These are phyloP conservation scores for Lepilemur septentrionalis DNA, from an alignment of 2,797 vertebrate species.

Conservation along the genomic window DNA sequence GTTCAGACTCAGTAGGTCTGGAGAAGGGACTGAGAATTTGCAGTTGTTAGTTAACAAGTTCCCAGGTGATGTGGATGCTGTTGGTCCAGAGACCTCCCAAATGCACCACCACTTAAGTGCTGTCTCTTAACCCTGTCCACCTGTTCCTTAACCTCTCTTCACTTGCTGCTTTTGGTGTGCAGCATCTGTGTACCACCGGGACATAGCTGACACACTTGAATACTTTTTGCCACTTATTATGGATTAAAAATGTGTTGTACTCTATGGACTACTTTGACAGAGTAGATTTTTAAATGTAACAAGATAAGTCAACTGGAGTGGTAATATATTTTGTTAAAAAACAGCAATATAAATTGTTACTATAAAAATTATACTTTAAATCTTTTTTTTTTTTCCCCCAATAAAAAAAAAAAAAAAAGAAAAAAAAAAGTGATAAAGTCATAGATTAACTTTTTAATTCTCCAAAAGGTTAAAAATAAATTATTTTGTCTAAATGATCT, in stretches of 20 bases:
- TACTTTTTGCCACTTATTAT: neutral
- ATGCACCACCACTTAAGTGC: neutral
- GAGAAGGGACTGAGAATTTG: neutral
- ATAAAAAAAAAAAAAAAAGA: too few species aligned
- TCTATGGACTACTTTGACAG: too few species aligned
- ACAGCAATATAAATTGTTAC: too few species aligned
- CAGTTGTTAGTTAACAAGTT: neutral
- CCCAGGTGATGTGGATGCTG: neutral
- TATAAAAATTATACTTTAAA: too few species aligned
- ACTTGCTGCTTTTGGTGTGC: neutral
- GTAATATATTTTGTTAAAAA: too few species aligned
- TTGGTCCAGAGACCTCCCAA: neutral
- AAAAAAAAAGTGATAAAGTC: too few species aligned
- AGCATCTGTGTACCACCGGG: neutral
- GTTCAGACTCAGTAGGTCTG: neutral
- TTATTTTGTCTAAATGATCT: too few species aligned
- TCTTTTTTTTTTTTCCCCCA: too few species aligned
- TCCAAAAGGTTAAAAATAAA: too few species aligned
- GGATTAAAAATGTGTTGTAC: neutral
- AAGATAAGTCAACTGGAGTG: too few species aligned
- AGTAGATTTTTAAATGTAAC: too few species aligned
- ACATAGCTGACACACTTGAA: neutral
- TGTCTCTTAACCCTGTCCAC: neutral
- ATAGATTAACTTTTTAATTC: too few species aligned
- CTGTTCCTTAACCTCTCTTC: neutral